These are phyloP conservation scores for Palythoa grandiflora DNA, from an alignment of 92 coral and sea anemone species.

Conservation along the genomic window DNA sequence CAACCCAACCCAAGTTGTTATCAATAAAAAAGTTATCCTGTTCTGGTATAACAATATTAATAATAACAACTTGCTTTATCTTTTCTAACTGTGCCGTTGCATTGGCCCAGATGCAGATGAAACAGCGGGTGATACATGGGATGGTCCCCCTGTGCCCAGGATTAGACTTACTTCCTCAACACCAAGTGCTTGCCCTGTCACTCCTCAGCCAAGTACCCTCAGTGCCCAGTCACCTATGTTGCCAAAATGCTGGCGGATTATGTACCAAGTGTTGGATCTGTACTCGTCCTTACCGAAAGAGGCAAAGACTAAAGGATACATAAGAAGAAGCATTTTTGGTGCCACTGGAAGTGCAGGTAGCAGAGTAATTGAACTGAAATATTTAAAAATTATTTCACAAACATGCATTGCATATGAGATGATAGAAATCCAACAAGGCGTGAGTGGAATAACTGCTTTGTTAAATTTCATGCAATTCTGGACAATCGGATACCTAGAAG, in stretches of 20 bases:
- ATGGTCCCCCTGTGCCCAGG: conserved; percentile 6
- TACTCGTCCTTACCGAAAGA: conserved; percentile 95
- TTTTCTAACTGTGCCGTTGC: not conserved
- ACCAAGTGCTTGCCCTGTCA: conserved; percentile 22
- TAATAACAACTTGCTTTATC: too few species aligned
- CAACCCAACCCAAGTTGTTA: too few species aligned
- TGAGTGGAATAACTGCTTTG: too few species aligned
- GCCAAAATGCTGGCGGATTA: conserved; percentile 93
- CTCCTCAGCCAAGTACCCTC: conserved; percentile 28
- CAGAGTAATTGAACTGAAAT: not conserved
- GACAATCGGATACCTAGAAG: too few species aligned
- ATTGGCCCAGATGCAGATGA: not conserved
- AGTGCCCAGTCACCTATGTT: conserved; percentile 35
- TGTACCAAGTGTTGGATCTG: conserved; percentile 93
- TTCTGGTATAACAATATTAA: too few species aligned
- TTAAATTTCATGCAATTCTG: too few species aligned
- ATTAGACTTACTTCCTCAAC: conserved; percentile 3
- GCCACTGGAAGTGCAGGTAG: conserved; percentile 24
- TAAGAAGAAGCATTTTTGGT: conserved; percentile 57
- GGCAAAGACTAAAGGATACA: conserved; percentile 75
- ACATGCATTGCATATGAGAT: too few species aligned
- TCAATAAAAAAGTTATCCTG: too few species aligned
- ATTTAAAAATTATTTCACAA: not conserved
- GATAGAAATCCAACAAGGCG: too few species aligned
- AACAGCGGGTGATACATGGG: conserved; percentile 4